Evolutionary conservation across 1,140 invertebrate species (phyloP).

Genomic region (Drosophila orosa): DNA sequence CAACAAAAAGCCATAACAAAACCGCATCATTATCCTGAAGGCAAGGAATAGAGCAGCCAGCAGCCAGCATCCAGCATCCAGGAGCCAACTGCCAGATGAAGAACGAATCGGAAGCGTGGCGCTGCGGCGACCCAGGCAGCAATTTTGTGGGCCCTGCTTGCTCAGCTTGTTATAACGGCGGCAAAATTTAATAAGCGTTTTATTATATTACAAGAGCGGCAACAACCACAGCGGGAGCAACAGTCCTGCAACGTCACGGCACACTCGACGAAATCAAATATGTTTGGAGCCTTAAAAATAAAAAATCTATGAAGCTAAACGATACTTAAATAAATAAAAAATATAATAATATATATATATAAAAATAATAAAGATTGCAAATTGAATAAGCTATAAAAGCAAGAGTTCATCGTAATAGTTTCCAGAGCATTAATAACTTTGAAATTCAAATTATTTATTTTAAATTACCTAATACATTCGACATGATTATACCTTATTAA

Average conservation of each 20-base stretch:
- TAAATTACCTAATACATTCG: neutral
- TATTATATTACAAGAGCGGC: slow-evolving; percentile 65
- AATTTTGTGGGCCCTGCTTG: slow-evolving; percentile 65
- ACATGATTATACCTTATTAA: neutral
- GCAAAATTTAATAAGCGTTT: slow-evolving; percentile 75
- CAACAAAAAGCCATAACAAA: slow-evolving; percentile 71
- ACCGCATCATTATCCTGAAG: slow-evolving; percentile 73
- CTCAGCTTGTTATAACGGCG: slow-evolving; percentile 59
- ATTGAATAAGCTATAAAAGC: neutral
- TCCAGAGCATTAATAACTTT: neutral
- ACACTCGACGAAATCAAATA: slow-evolving; percentile 9
- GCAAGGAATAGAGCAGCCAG: slow-evolving; percentile 60
- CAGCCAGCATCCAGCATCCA: slow-evolving; percentile 6
- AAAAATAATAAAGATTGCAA: neutral
- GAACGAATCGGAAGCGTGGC: slow-evolving; percentile 56
- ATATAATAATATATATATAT: neutral
- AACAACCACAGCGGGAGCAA: slow-evolving; percentile 31
- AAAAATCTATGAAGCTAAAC: neutral
- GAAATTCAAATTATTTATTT: neutral
- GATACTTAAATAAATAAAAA: neutral
- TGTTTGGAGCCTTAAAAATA: neutral
- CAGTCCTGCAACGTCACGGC: slow-evolving; percentile 10
- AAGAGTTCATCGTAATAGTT: neutral
- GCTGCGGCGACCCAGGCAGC: slow-evolving; percentile 62
- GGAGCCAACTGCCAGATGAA: slow-evolving; percentile 15